These are phyloP conservation scores for Clostera curtula DNA, from an alignment of 2,888 invertebrate species.

Conservation along the genomic window DNA sequence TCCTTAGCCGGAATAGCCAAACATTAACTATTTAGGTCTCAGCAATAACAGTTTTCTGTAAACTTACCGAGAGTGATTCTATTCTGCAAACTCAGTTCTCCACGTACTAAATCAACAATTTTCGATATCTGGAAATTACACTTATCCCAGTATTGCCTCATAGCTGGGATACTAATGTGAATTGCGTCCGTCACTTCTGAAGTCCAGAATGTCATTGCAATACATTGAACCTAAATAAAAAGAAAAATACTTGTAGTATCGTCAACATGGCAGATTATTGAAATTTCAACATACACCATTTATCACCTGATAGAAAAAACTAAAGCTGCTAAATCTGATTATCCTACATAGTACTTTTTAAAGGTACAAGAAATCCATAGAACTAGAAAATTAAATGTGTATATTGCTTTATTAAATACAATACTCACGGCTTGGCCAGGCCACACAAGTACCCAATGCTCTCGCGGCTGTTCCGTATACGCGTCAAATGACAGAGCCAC, in stretches of 20 bases:
- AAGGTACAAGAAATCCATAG: too few relatives aligned
- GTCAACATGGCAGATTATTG: too few relatives aligned
- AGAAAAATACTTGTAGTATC: not conserved
- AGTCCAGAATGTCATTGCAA: conserved; percentile 93
- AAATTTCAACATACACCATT: too few relatives aligned
- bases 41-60: not conserved
- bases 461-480: conserved; percentile 78
- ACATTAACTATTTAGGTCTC: not conserved
- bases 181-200: conserved; percentile 89
- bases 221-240: conserved; percentile 79
- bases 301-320: too few relatives aligned
- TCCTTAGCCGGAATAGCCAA: not conserved
- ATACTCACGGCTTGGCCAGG: conserved; percentile 87
- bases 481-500: conserved; percentile 82
- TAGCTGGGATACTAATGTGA: conserved; percentile 65
- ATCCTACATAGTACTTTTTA: too few relatives aligned
- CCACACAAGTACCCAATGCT: conserved; percentile 92
- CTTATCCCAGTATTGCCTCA: conserved; percentile 79
- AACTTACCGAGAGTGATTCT: conserved; percentile 86
- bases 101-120: conserved; percentile 89
- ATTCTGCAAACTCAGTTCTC: conserved; percentile 89
- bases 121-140: conserved; percentile 86
- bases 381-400: too few relatives aligned
- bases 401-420: too few relatives aligned
- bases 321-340: too few relatives aligned